Evolutionary conservation across 2,113 vertebrate genomes (phyloP).

Genomic region (Ascaphus truei): DNA sequence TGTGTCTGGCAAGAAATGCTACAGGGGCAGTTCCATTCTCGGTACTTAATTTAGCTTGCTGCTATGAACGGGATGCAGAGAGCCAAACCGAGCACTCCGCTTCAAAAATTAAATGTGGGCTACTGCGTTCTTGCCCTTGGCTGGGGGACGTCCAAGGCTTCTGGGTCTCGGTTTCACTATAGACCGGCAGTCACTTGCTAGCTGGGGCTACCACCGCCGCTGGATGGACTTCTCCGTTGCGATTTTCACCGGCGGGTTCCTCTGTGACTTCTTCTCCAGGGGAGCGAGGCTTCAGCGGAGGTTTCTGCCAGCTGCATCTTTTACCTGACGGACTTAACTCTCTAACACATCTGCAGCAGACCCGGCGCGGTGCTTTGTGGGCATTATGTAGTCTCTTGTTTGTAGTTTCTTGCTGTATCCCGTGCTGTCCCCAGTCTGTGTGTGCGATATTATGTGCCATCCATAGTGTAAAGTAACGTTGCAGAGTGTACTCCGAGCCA

Average conservation of each 20-base stretch:
- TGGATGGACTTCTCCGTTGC: neutral
- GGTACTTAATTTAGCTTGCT: neutral
- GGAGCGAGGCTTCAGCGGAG: no score
- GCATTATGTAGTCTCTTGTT: neutral
- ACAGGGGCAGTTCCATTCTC: accelerated
- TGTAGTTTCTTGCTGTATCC: neutral
- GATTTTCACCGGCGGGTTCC: neutral
- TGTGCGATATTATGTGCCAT: constrained; percentile 21
- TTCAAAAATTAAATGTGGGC: no score
- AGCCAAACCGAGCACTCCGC: no score
- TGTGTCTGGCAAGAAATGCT: neutral
- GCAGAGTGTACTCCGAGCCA: neutral
- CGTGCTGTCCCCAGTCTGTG: neutral
- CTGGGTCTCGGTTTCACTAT: neutral
- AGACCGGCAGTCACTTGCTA: neutral
- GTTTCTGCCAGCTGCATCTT: no score
- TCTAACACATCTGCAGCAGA: neutral
- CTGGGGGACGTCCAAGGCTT: neutral
- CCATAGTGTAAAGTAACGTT: neutral
- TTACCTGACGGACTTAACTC: neutral
- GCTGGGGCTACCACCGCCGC: neutral
- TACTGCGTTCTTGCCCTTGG: neutral
- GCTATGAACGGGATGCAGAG: neutral
- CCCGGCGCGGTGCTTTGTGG: neutral
- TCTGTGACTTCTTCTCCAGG: no score